Evolutionary conservation across 2,888 invertebrate genomes (phyloP), one percentile per base, ranked within the genome.

Genomic region (Drosophila demipolita): DNA sequence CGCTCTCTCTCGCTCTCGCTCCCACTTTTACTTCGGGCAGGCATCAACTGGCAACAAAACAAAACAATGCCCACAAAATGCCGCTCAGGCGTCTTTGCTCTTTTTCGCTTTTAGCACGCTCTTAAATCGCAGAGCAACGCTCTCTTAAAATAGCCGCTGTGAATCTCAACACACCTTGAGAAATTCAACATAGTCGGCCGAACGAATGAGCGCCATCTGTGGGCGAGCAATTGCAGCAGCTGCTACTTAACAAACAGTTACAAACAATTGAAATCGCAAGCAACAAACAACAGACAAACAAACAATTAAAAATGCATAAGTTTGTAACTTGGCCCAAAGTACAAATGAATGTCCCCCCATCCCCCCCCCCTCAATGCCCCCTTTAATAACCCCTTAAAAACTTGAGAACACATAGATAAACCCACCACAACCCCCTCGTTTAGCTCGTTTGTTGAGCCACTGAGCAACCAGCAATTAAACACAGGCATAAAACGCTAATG

Each of bases 401-500:
- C 20, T 20, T 20, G 20, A 20, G 11, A 20, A 20, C 6, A 20
- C 6, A 11, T 2, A 5, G n/a, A 11, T n/a, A 26, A 45, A 23
- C 23, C 45, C 4, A 5, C 40, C 40, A 5, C 40, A 40, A n/a
- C 4, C 9, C 4, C 23, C 15, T 23, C 48, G 23, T 20, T 42
- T 7, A 42, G 42, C 26, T 45, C 78, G 73, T 66, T 74, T 78
- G 55, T 55, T 75, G 76, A 75, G 75, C 76, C 70, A 70, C 66
- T 75, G 23, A 23, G 79, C 42, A 15, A 75, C 50, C 80, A 64
- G 66, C 78, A 79, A 78, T 78, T 78, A 78, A 78, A 67, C 70
- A 67, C 78, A 78, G 80, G 65, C 71, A 64, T 66, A 69, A 69
- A 76, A 72, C 50, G 63, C 80, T 80, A 78, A 78, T 78, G 78